Conservation (phyloP, 2,888 invertebrate species). For the Syrphus vitripennis region DNA sequence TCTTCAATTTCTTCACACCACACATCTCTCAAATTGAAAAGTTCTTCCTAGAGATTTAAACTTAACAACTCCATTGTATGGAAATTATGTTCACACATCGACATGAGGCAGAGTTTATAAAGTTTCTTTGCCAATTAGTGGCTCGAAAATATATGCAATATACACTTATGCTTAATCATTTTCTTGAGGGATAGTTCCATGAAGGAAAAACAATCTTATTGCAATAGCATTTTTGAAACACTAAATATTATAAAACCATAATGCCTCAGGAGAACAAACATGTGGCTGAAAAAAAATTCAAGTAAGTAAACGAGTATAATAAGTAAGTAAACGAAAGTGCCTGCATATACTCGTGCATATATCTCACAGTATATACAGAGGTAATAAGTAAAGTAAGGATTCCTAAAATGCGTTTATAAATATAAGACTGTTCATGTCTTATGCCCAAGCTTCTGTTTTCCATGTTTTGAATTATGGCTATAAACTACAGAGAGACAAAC, state of each 20-base stretch:
- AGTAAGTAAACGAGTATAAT: too few relatives aligned
- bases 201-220: neutral
- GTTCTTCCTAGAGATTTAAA: neutral
- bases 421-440: too few relatives aligned
- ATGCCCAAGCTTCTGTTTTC: too few relatives aligned
- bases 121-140: constrained; percentile 1
- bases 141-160: neutral
- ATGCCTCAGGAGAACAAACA: neutral
- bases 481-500: too few relatives aligned
- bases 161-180: neutral
- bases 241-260: too few relatives aligned
- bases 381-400: too few relatives aligned
- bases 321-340: too few relatives aligned
- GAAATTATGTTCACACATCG: neutral
- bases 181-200: neutral
- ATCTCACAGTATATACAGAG: too few relatives aligned
- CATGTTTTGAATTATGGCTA: too few relatives aligned
- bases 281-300: neutral
- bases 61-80: constrained; percentile 15
- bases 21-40: neutral
- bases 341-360: too few relatives aligned
- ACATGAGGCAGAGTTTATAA: neutral
- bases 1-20: neutral
- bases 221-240: neutral
- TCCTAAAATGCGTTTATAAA: too few relatives aligned